Evolutionary conservation across 1,140 invertebrate species (phyloP), one percentile per base, ranked within the genome.

Genomic region (Dolichoris vasculosae): DNA sequence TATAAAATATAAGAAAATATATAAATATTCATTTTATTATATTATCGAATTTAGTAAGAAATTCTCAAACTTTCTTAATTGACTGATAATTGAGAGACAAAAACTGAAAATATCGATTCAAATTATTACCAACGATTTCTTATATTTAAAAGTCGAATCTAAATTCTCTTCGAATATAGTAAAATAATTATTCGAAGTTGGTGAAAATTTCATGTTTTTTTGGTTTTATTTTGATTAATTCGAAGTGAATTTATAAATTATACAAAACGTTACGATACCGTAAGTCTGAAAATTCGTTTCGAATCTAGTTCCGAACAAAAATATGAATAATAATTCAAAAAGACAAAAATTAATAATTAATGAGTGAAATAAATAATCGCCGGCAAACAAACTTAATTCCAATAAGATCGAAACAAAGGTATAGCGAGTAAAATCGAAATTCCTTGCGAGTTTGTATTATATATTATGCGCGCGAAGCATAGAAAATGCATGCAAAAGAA

Each of bases 1-100:
- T 35, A 6, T 35, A 48, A 77, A 51, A 55, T 32, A 55, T 40
- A 78, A 38, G 8, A 38, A 59, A 78, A 2, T n/a, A n/a, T n/a
- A n/a, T n/a, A n/a, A n/a, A n/a, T 40, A 63, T 78, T 59, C 2
- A 51, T 76, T 76, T 51, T 17, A n/a, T 30, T 75, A 46, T 75
- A 46, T n/a, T 46, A 69, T 69, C 1, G 3, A 69, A 69, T 69
- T 69, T 69, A 4, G 11, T 38, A 20, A 40, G 17, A 15, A 69
- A 11, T 23, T 9, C 40, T 73, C n/a, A 43, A 26, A 23, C 15
- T 76, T 76, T 51, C 15, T 51, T 30, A 23, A 20, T 32, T 46
- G 35, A 73, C n/a, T 76, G 46, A 48, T 20, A 76, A 76, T 76
- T 51, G 46, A 51, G 46, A 76, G 46, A 51, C 0, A 76, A 76